Evolutionary conservation across 2,888 invertebrate species (phyloP).

Genomic region (Vanessa cardui): DNA sequence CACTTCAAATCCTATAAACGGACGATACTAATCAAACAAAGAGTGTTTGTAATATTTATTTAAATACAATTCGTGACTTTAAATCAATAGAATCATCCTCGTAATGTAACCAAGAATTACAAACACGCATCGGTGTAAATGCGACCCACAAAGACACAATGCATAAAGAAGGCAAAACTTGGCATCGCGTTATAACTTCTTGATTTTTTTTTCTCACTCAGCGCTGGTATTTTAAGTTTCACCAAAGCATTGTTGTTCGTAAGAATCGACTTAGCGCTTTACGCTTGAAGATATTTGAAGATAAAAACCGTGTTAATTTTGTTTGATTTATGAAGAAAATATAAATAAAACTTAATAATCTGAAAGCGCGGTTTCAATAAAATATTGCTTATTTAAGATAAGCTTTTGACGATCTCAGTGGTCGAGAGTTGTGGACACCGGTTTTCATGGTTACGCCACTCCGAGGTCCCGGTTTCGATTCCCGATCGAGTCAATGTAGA

Average conservation of each 20-base stretch:
- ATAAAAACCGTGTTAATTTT: constrained; percentile 33
- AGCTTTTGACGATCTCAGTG: no score
- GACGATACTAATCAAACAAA: no score
- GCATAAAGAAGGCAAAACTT: constrained; percentile 45
- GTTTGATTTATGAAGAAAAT: constrained; percentile 28
- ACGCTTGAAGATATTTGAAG: constrained; percentile 31
- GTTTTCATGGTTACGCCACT: no score
- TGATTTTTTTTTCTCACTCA: constrained; percentile 48
- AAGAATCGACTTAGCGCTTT: constrained; percentile 34
- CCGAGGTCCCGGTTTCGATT: no score
- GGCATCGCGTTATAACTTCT: constrained; percentile 49
- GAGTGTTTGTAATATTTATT: no score
- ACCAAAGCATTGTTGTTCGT: constrained; percentile 36
- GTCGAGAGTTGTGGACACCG: no score
- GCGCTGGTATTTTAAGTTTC: constrained; percentile 41
- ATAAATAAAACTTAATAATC: neutral
- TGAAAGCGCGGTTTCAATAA: neutral
- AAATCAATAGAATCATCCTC: no score
- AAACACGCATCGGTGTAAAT: constrained; percentile 40
- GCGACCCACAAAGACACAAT: constrained; percentile 39
- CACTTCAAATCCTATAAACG: no score
- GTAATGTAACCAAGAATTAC: constrained; percentile 13
- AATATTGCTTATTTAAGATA: no score
- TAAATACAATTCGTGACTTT: no score
- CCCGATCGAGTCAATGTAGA: no score